Conservation (phyloP, 2,888 invertebrate genomes). For the Scaptomyza parva region DNA sequence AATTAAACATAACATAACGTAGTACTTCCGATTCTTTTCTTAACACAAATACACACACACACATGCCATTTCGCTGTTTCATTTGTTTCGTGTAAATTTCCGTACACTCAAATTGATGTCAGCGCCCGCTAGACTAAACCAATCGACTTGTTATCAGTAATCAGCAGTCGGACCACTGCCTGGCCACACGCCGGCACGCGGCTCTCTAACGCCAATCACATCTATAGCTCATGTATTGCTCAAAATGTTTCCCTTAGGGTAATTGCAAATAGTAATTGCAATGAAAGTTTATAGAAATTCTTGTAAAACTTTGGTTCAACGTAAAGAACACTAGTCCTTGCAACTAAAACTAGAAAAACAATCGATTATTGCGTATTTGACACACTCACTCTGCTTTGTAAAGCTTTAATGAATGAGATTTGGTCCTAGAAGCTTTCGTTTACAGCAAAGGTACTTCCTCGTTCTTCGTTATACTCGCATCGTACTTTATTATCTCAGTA, state of each 20-base stretch:
- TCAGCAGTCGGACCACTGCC: conserved; percentile 43
- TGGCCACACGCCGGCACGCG: conserved; percentile 53
- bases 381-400: no score
- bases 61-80: neutral
- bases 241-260: conserved; percentile 7
- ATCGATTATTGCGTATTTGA: no score
- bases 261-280: neutral
- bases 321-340: neutral
- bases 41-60: neutral
- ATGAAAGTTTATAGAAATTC: neutral
- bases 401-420: no score
- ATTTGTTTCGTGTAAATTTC: conserved; percentile 56
- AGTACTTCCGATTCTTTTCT: conserved; percentile 17
- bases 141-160: conserved; percentile 53
- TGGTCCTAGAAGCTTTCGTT: no score
- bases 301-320: neutral
- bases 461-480: no score
- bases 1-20: neutral
- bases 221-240: conserved; percentile 40
- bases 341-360: no score
- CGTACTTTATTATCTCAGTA: no score
- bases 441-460: no score
- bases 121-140: conserved; percentile 61
- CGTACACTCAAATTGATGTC: conserved; percentile 45
- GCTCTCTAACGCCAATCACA: conserved; percentile 62